Conservation (phyloP, 1,140 invertebrate genomes). For the Caligus rogercresseyi region DNA sequence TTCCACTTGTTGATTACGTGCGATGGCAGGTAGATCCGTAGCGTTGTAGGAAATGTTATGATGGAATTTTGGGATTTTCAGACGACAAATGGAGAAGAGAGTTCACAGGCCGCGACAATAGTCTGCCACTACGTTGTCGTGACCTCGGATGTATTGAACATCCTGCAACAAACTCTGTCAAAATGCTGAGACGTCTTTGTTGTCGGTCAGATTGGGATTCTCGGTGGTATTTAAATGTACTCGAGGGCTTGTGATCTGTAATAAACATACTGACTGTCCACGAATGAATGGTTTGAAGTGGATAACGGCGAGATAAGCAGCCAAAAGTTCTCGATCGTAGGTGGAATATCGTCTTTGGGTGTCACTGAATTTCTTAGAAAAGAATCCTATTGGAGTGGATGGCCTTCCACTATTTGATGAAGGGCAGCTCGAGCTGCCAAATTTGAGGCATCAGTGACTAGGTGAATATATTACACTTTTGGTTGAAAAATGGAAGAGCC, state of each 20-base stretch:
- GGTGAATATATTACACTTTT: background rate
- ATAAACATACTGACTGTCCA: constrained; percentile 8
- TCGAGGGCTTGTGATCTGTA: constrained; percentile 21
- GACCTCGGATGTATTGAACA: no score
- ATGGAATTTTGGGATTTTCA: constrained; percentile 11
- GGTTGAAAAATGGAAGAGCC: background rate
- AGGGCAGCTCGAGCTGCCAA: constrained; percentile 19
- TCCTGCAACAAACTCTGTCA: no score
- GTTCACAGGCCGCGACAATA: no score
- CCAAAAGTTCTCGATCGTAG: constrained; percentile 22
- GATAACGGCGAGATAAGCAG: constrained; percentile 20
- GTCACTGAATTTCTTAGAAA: constrained; percentile 19
- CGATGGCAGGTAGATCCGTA: no score
- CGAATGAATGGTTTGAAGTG: constrained; percentile 20
- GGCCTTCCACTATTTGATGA: constrained; percentile 6
- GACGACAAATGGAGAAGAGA: no score
- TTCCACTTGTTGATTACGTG: no score
- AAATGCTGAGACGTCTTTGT: no score
- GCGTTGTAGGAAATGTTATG: no score
- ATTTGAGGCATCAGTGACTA: constrained; percentile 19
- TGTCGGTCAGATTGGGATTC: no score
- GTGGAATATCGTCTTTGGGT: constrained; percentile 19
- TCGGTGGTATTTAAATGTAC: background rate
- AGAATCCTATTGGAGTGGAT: constrained; percentile 15
- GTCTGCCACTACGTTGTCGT: no score